phyloP scores from a whole-genome alignment of 2,888 invertebrate species.

The Bedellia somnulentella region DNA sequence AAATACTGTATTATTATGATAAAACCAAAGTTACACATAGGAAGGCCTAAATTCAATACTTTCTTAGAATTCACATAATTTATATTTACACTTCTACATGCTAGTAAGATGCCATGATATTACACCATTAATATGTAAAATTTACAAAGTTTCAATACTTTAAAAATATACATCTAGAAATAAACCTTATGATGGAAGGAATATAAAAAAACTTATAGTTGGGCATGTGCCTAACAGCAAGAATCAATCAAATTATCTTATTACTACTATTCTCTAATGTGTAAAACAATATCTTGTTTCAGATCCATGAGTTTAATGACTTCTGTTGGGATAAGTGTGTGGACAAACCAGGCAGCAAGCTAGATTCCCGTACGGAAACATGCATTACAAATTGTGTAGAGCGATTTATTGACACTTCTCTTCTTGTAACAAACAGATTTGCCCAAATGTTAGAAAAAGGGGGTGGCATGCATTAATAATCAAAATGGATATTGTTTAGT shows the following conservation, averaged over 20 bases:
- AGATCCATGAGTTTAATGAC: constrained; percentile 93
- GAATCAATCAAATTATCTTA: too few species aligned
- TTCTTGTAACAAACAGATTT: constrained; percentile 86
- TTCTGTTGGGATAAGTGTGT: constrained; percentile 97
- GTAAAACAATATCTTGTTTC: constrained; percentile 23
- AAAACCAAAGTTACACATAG: too few species aligned
- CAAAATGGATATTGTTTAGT: neutral
- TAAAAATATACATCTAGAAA: neutral
- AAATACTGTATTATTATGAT: too few species aligned
- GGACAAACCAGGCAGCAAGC: constrained; percentile 83
- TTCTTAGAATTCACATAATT: too few species aligned
- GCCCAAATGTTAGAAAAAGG: constrained; percentile 82
- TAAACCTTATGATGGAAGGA: too few species aligned
- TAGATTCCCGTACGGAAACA: constrained; percentile 87
- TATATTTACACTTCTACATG: neutral
- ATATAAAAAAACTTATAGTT: too few species aligned
- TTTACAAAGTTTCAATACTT: neutral
- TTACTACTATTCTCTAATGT: too few species aligned
- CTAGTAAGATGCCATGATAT: too few species aligned
- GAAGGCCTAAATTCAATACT: too few species aligned
- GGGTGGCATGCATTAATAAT: constrained; percentile 54
- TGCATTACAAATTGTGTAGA: constrained; percentile 93
- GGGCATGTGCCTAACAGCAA: too few species aligned
- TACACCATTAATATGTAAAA: constrained; percentile 4
- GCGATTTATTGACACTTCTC: constrained; percentile 89